Evolutionary conservation across 2,888 invertebrate genomes (phyloP), one percentile per base, ranked within the genome.

Genomic region (Nineta flava): DNA sequence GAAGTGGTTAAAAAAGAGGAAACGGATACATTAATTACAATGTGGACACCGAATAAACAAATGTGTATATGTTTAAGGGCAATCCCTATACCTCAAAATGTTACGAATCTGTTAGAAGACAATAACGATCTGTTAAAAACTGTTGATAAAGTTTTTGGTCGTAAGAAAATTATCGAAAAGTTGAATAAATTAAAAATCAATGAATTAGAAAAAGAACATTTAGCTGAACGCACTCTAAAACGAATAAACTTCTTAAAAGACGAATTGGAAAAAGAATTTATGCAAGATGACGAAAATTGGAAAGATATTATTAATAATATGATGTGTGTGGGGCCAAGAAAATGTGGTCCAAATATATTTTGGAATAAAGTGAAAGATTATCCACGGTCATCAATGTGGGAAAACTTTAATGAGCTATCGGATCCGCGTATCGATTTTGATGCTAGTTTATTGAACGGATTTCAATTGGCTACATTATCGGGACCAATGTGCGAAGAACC

Each of bases 401-500:
- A 60, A 38, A 61, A 62, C 49, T 40, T 67, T 66, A 10, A 72
- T 63, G 58, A 61, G 52, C 58, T 60, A 52, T 59, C 52, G 49
- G 81, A 82, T 65, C 63, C 69, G 1, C 71, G 80, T 45, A 72
- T 72, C 51, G 76, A 77, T 57, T 78, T 74, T 62, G 88, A 87
- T 59, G 83, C 81, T 61, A 83, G 83, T 63, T 81, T 93, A 62
- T 73, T 90, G 3, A 88, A 86, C 67, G 92, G 90, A 9, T 83
- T 93, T 67, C 86, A 91, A 73, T 66, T 92, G 65, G 87, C 88
- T 6, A 79, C 91, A 21, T 67, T 85, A 49, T 81, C 90, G 41
- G 99, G 99, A 0, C 97, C 97, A 0, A 65, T 99, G 43, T 99
- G 97, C 67, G 94, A 95, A 59, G 99, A 99, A 62, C 94, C 95